A percentile compares a stretch with the other conserved stretches of the same genome.
phyloP scores from a whole-genome alignment of 1,140 invertebrate genomes.

The Penaeus vannamei region DNA sequence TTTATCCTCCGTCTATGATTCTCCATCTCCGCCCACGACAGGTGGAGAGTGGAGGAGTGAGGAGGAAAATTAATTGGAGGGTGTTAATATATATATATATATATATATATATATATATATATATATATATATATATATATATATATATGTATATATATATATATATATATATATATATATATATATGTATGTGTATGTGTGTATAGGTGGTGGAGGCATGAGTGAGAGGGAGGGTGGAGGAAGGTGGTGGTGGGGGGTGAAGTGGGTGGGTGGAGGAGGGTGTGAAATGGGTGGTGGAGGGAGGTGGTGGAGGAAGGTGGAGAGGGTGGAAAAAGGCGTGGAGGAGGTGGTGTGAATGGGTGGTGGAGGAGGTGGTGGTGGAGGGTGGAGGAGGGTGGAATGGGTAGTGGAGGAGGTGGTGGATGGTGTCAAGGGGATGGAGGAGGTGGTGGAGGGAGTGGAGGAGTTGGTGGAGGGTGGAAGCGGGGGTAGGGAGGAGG shows the following conservation, averaged over 20 bases:
- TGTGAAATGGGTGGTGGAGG: background rate
- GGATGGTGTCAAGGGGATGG: slow-evolving; percentile 9
- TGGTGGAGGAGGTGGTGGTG: slow-evolving; percentile 13
- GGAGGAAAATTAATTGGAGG: no score
- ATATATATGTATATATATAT: no score
- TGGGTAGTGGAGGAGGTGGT: slow-evolving; percentile 9
- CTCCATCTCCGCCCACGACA: background rate
- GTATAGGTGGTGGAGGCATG: no score
- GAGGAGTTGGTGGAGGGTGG: no score
- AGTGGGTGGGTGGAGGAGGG: no score
- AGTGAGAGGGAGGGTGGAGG: no score
- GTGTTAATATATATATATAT: no score
- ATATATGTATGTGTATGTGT: no score
- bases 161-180: no score
- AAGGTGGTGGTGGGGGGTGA: background rate
- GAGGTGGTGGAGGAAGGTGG: background rate
- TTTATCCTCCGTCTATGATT: background rate
- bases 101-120: no score
- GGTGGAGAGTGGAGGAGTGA: background rate
- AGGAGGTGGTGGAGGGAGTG: background rate
- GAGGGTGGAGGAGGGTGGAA: background rate
- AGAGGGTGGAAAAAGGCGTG: background rate
- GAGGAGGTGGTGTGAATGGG: background rate
- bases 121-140: no score
- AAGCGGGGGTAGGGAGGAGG: no score